phyloP scores from a whole-genome alignment of 2,888 invertebrate genomes.

The Lamellibrachia columna region DNA sequence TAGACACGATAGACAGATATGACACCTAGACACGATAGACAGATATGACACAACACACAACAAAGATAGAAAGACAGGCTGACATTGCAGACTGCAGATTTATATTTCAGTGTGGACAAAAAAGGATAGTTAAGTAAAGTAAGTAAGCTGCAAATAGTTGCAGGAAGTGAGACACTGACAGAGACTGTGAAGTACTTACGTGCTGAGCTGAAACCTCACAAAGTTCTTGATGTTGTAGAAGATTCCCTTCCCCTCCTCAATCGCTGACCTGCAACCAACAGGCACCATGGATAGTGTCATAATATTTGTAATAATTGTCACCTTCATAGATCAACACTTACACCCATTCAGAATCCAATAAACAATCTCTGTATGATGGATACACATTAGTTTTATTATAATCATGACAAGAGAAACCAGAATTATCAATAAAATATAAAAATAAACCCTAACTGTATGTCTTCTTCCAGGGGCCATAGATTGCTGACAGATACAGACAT shows the following conservation, averaged over 20 bases:
- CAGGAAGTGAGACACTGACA: background rate
- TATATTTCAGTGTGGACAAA: background rate
- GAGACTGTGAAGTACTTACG: conserved; percentile 68
- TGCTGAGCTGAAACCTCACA: conserved; percentile 96
- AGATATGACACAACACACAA: background rate
- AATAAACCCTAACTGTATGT: background rate
- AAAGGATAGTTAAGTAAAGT: background rate
- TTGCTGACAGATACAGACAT: background rate
- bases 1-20: too few species aligned
- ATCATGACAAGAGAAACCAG: background rate
- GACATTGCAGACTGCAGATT: background rate
- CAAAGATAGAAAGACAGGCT: background rate
- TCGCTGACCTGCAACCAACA: conserved; percentile 75
- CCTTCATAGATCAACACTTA: background rate
- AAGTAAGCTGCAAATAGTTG: background rate
- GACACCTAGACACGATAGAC: too few species aligned
- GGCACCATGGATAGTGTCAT: background rate
- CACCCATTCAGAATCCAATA: conserved; percentile 91
- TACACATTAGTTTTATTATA: conserved; percentile 87
- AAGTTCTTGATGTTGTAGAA: conserved; percentile 99
- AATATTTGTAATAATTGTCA: background rate
- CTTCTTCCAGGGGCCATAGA: background rate
- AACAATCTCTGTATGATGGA: conserved; percentile 90
- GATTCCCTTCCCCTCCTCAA: conserved; percentile 99
- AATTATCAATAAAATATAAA: conserved; percentile 17